These are phyloP conservation scores for Gambusia yucatana DNA, from an alignment of 2,797 vertebrate genomes.

Conservation along the genomic window DNA sequence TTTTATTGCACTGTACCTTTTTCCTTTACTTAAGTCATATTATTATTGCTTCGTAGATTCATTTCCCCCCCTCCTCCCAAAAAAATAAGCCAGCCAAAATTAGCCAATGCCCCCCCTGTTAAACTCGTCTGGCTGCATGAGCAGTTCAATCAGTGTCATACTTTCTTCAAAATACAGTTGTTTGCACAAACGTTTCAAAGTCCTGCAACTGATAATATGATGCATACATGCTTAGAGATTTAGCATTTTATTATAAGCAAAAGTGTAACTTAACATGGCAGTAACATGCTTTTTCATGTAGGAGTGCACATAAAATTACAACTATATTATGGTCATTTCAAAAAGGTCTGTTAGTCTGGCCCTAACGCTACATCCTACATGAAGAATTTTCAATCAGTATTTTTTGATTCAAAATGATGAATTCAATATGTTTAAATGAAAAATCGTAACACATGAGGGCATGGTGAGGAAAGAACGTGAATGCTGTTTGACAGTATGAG, in stretches of 20 bases:
- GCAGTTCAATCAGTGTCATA: background rate
- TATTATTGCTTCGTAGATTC: too few species aligned
- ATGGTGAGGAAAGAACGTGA: slow-evolving; percentile 1
- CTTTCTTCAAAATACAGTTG: background rate
- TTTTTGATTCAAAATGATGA: background rate
- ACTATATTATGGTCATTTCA: background rate
- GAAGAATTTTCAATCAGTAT: background rate
- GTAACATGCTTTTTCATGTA: background rate
- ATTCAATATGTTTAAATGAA: background rate
- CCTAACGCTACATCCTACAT: background rate
- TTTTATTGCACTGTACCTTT: too few species aligned
- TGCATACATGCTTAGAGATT: background rate
- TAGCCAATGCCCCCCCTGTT: too few species aligned
- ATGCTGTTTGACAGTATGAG: background rate
- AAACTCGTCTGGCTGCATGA: too few species aligned
- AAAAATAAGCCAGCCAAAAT: too few species aligned
- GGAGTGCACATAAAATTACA: background rate
- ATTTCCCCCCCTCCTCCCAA: too few species aligned
- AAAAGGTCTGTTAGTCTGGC: background rate
- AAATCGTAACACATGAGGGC: background rate
- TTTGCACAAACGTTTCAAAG: background rate
- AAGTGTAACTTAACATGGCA: background rate
- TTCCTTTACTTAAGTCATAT: too few species aligned
- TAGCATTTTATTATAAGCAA: background rate
- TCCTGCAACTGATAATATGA: background rate